Evolutionary conservation across 2,797 vertebrate species (phyloP).

Genomic region (Falco cherrug): DNA sequence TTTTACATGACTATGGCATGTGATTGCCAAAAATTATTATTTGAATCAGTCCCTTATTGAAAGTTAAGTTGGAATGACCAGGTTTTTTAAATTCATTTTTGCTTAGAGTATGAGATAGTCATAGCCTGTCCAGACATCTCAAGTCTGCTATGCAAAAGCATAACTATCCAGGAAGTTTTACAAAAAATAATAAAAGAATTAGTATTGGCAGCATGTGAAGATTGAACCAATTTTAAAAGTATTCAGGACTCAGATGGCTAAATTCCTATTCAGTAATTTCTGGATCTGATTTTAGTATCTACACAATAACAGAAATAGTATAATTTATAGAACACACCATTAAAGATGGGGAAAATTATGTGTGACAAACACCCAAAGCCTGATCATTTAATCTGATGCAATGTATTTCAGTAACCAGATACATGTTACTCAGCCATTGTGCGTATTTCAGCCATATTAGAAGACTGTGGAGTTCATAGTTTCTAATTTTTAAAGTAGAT

Average conservation of each 20-base stretch:
- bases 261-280: neutral
- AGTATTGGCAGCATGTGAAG: neutral
- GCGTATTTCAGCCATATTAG: neutral
- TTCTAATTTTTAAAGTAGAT: constrained; percentile 51
- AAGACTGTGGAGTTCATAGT: neutral
- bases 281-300: neutral
- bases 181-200: fast-evolving
- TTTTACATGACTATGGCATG: neutral
- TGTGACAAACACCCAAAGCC: neutral
- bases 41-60: neutral
- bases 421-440: neutral
- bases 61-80: neutral
- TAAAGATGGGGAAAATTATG: neutral
- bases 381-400: constrained; percentile 16
- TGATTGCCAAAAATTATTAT: neutral
- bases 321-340: neutral
- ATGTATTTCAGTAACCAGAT: neutral
- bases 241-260: neutral
- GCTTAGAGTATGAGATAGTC: neutral
- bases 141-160: neutral
- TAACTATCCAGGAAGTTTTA: neutral
- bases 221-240: neutral
- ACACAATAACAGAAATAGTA: neutral
- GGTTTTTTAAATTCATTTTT: neutral
- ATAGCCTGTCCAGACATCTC: neutral